These are phyloP conservation scores for Takifugu ocellatus DNA, from an alignment of 2,797 vertebrate species.

Conservation along the genomic window DNA sequence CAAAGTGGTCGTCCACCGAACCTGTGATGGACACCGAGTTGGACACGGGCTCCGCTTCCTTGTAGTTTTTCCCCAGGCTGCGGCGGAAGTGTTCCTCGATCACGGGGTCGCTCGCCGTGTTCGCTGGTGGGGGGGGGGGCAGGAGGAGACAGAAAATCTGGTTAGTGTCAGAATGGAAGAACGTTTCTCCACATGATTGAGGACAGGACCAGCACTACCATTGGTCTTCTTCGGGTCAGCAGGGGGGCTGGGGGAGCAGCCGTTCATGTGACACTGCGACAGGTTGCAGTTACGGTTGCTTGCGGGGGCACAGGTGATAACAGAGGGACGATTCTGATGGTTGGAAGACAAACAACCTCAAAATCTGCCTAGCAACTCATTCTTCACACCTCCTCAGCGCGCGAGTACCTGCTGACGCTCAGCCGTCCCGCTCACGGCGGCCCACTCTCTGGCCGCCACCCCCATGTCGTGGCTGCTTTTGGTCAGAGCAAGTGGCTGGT, in stretches of 20 bases:
- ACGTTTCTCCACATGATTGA: too few relatives aligned
- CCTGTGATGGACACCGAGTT: constrained; percentile 95
- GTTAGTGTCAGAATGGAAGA: constrained; percentile 5
- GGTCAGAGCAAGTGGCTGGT: constrained; percentile 92
- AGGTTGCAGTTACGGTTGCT: constrained; percentile 91
- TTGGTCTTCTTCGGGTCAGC: constrained; percentile 78
- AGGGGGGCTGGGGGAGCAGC: constrained; percentile 75
- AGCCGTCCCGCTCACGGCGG: constrained; percentile 62
- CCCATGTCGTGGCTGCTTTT: constrained; percentile 82
- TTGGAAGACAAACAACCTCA: neutral
- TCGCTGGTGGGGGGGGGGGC: constrained; percentile 58
- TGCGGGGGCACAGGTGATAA: constrained; percentile 95
- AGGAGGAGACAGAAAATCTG: neutral
- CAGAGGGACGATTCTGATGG: constrained; percentile 91
- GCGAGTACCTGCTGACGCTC: constrained; percentile 89
- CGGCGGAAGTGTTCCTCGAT: constrained; percentile 98
- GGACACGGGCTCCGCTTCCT: constrained; percentile 86
- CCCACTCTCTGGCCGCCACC: constrained; percentile 58
- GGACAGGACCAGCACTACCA: constrained; percentile 46
- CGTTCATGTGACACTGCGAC: constrained; percentile 89
- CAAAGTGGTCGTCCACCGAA: constrained; percentile 96
- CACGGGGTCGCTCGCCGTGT: constrained; percentile 87
- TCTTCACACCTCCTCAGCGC: too few relatives aligned
- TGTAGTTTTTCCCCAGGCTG: constrained; percentile 96
- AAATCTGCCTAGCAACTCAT: too few relatives aligned